phyloP scores from a whole-genome alignment of 2,797 vertebrate species.

The Falco columbarius region DNA sequence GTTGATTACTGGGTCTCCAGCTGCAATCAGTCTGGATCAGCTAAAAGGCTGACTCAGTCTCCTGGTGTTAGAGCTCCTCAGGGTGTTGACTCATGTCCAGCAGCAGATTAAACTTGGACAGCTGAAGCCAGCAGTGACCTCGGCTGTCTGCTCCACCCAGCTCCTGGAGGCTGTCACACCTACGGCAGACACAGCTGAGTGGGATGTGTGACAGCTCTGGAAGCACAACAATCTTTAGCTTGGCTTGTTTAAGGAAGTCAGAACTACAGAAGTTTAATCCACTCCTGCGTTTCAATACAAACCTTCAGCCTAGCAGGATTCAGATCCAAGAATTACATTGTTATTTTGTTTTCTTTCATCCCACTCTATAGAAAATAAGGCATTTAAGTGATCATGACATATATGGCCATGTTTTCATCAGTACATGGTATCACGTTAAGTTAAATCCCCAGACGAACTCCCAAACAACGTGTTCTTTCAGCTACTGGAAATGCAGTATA shows the following conservation, averaged over 20 bases:
- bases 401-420: neutral
- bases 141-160: neutral
- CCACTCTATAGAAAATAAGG: neutral
- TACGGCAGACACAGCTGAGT: neutral
- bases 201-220: neutral
- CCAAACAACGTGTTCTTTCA: neutral
- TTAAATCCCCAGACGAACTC: neutral
- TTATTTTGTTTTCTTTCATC: neutral
- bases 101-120: neutral
- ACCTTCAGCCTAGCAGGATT: neutral
- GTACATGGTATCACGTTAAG: neutral
- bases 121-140: neutral
- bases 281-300: neutral
- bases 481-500: neutral
- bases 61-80: neutral
- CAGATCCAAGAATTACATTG: neutral
- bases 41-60: conserved; percentile 35
- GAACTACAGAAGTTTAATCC: neutral
- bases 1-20: conserved; percentile 43
- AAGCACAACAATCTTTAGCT: neutral
- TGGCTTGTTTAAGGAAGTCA: neutral
- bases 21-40: conserved; percentile 35
- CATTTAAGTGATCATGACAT: neutral
- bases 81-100: conserved; percentile 41
- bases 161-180: conserved; percentile 20